Percentiles rank a stretch among this genome's conserved stretches.
phyloP scores from a whole-genome alignment of 1,140 invertebrate species.

The Lerema accius region DNA sequence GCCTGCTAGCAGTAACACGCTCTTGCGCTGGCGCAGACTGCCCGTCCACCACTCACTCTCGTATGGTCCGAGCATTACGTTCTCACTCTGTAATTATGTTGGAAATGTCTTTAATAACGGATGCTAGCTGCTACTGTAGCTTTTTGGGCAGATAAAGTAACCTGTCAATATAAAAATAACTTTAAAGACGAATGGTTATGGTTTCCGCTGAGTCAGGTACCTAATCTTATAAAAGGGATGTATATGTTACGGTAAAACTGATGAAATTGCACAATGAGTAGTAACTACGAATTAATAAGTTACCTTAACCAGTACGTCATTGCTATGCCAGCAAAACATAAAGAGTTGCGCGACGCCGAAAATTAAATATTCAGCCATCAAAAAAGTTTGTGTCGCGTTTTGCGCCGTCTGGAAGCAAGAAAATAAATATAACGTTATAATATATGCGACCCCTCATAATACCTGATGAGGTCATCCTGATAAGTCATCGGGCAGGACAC shows the following conservation, averaged over 20 bases:
- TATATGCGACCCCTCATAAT: too few species aligned
- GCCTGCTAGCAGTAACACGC: conserved; percentile 51
- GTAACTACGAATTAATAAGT: conserved; percentile 28
- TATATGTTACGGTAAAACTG: too few species aligned
- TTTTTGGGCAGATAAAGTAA: too few species aligned
- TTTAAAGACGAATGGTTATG: too few species aligned
- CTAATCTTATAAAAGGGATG: too few species aligned
- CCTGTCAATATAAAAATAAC: too few species aligned
- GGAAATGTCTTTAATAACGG: conserved; percentile 14
- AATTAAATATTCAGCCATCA: conserved; percentile 67
- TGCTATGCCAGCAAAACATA: conserved; percentile 73
- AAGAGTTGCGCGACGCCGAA: conserved; percentile 69
- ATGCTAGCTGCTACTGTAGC: too few species aligned
- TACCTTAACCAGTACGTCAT: conserved; percentile 66
- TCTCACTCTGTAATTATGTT: conserved; percentile 48
- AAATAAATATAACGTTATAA: too few species aligned
- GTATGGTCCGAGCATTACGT: conserved; percentile 55
- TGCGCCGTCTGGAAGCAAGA: conserved; percentile 52
- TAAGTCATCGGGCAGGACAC: too few species aligned
- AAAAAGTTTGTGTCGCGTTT: conserved; percentile 56
- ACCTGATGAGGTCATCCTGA: too few species aligned
- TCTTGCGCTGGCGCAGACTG: conserved; percentile 39
- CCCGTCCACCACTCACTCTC: conserved; percentile 65
- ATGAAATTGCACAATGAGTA: too few species aligned
- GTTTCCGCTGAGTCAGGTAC: too few species aligned